Evolutionary conservation across 2,888 invertebrate species (phyloP).

Genomic region (Tetramorium bicarinatum): DNA sequence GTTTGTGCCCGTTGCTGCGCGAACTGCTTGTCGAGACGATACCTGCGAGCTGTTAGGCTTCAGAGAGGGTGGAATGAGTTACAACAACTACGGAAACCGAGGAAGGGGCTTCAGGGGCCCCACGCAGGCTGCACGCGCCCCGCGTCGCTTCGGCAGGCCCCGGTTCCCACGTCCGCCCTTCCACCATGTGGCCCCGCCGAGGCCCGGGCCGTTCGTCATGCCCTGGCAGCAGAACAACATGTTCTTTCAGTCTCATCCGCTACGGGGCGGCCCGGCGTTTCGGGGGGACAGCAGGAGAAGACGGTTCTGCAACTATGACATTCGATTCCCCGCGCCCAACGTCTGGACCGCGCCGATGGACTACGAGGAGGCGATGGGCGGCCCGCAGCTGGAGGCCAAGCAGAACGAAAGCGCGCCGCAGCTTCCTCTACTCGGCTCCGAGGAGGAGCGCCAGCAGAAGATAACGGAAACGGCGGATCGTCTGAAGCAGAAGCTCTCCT

Average conservation of each 20-base stretch:
- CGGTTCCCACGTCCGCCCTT: constrained; percentile 67
- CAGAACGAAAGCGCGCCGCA: neutral
- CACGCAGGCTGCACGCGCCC: constrained; percentile 72
- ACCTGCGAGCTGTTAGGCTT: neutral
- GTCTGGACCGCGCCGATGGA: constrained; percentile 58
- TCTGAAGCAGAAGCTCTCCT: constrained; percentile 81
- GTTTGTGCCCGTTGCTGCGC: neutral
- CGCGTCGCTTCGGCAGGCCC: constrained; percentile 60
- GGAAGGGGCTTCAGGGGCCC: constrained; percentile 79
- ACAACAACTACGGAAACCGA: constrained; percentile 75
- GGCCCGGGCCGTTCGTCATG: constrained; percentile 42
- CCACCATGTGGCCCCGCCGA: constrained; percentile 59
- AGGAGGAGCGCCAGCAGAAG: constrained; percentile 83
- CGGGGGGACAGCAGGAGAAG: constrained; percentile 59
- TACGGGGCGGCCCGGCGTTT: constrained; percentile 61
- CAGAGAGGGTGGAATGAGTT: constrained; percentile 77
- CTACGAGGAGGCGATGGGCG: constrained; percentile 12
- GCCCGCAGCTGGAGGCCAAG: constrained; percentile 20
- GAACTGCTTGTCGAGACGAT: neutral
- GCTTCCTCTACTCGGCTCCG: constrained; percentile 81
- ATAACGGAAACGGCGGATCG: constrained; percentile 83
- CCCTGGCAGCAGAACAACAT: constrained; percentile 67
- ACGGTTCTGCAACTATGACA: constrained; percentile 50
- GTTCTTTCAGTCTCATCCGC: constrained; percentile 56
- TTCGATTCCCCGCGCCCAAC: constrained; percentile 69